A percentile compares a stretch with the other conserved stretches of the same genome.
These are phyloP conservation scores for Planiliza haematocheilus DNA, from an alignment of 2,113 vertebrate species.

Conservation along the genomic window DNA sequence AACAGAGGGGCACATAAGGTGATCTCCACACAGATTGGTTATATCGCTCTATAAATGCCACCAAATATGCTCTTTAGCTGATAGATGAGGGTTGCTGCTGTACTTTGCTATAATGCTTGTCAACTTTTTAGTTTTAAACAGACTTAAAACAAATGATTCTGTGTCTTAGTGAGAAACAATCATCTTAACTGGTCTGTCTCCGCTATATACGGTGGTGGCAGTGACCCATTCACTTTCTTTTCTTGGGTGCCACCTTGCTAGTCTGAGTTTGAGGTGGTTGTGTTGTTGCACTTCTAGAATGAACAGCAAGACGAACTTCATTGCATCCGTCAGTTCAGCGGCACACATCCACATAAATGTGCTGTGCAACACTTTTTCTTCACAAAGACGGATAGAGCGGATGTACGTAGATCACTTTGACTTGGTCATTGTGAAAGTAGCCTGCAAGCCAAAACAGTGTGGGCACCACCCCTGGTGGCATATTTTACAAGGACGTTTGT, in stretches of 20 bases:
- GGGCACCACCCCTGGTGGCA: too few relatives aligned
- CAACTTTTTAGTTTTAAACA: neutral
- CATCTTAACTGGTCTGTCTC: neutral
- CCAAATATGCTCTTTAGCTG: slow-evolving; percentile 32
- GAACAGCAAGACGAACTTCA: too few relatives aligned
- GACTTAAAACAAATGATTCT: neutral
- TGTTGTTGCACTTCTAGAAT: too few relatives aligned
- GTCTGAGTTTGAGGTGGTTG: neutral
- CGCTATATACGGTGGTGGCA: neutral
- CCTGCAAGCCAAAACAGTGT: too few relatives aligned
- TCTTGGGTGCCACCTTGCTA: neutral
- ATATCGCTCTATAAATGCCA: slow-evolving; percentile 36
- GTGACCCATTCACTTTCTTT: neutral
- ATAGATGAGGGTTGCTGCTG: slow-evolving; percentile 18
- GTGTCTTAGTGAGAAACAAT: neutral
- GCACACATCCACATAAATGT: too few relatives aligned
- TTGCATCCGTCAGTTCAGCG: too few relatives aligned
- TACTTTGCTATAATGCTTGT: neutral
- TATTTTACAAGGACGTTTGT: too few relatives aligned
- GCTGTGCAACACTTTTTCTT: too few relatives aligned
- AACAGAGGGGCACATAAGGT: slow-evolving; percentile 60
- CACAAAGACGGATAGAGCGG: too few relatives aligned
- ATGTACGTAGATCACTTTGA: too few relatives aligned
- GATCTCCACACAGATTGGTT: slow-evolving; percentile 49
- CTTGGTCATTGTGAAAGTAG: too few relatives aligned